Percentiles rank a stretch among this genome's conserved stretches.
phyloP scores from a whole-genome alignment of 2,113 vertebrate species.

The Syngnathoides biaculeatus region DNA sequence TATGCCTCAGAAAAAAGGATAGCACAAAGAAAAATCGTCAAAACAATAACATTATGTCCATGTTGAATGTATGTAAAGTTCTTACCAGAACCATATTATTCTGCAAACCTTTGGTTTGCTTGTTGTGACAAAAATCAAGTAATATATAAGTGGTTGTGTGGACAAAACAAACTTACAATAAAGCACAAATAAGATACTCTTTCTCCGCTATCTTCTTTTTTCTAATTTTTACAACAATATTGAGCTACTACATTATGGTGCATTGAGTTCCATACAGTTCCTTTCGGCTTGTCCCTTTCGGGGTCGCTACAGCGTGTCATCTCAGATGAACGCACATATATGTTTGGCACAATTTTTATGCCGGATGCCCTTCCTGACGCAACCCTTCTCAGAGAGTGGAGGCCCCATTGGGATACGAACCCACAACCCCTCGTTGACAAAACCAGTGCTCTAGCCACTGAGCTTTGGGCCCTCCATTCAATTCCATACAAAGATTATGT shows the following conservation, averaged over 20 bases:
- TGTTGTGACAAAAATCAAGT: neutral
- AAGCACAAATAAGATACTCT: neutral
- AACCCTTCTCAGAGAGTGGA: too few relatives aligned
- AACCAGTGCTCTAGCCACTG: too few relatives aligned
- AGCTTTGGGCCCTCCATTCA: too few relatives aligned
- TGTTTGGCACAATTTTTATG: too few relatives aligned
- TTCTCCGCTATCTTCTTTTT: neutral
- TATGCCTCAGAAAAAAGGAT: neutral
- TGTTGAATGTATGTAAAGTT: neutral
- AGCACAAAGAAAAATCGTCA: neutral
- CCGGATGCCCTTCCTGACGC: too few relatives aligned
- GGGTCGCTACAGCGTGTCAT: too few relatives aligned
- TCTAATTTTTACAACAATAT: neutral
- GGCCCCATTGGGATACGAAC: too few relatives aligned
- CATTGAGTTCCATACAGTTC: neutral
- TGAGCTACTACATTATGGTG: neutral
- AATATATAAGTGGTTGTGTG: neutral
- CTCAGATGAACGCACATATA: too few relatives aligned
- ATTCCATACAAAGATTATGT: neutral
- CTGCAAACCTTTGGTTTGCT: neutral
- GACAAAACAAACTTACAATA: neutral
- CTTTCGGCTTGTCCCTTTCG: too few relatives aligned
- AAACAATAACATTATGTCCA: neutral
- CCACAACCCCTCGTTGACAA: too few relatives aligned
- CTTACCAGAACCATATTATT: neutral